Percentiles rank a stretch among this genome's conserved stretches.
Evolutionary conservation across 2,888 invertebrate genomes (phyloP).

Genomic region (Scaptomyza flava): DNA sequence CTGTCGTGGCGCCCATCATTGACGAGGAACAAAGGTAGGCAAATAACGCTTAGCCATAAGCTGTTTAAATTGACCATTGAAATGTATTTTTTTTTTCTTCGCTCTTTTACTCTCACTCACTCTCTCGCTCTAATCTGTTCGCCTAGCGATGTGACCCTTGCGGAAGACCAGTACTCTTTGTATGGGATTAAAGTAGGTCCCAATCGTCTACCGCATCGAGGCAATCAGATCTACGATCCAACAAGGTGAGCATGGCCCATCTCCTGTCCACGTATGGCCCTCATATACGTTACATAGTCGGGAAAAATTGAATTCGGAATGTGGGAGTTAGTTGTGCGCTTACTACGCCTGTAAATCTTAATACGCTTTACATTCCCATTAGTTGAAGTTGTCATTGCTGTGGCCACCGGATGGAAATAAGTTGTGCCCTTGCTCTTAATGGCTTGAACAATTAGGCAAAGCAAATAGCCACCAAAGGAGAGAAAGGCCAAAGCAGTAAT

Average conservation of each 20-base stretch:
- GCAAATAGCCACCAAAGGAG: slow-evolving; percentile 93
- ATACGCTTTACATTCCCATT: slow-evolving; percentile 80
- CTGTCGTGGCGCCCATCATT: slow-evolving; percentile 93
- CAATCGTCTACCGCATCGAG: slow-evolving; percentile 85
- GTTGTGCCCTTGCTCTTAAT: slow-evolving; percentile 88
- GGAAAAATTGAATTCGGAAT: slow-evolving; percentile 22
- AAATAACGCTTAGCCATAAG: neutral
- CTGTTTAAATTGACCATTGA: too few relatives aligned
- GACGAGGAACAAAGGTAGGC: slow-evolving; percentile 91
- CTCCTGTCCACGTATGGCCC: slow-evolving; percentile 52
- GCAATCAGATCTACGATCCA: slow-evolving; percentile 84
- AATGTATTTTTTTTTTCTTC: too few relatives aligned
- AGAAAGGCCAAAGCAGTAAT: slow-evolving; percentile 92
- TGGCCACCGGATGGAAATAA: slow-evolving; percentile 82
- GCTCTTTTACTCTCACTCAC: neutral
- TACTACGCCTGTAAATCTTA: slow-evolving; percentile 81
- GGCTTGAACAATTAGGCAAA: slow-evolving; percentile 91
- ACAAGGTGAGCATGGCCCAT: slow-evolving; percentile 78
- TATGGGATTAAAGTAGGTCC: slow-evolving; percentile 88
- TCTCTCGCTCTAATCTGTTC: neutral
- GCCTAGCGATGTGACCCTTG: slow-evolving; percentile 87
- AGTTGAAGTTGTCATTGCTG: slow-evolving; percentile 65
- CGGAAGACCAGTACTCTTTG: slow-evolving; percentile 89
- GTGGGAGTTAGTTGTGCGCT: slow-evolving; percentile 13
- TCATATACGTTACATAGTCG: slow-evolving; percentile 59